Conservation (phyloP, 2,888 invertebrate species). For the Erebia epiphron region DNA sequence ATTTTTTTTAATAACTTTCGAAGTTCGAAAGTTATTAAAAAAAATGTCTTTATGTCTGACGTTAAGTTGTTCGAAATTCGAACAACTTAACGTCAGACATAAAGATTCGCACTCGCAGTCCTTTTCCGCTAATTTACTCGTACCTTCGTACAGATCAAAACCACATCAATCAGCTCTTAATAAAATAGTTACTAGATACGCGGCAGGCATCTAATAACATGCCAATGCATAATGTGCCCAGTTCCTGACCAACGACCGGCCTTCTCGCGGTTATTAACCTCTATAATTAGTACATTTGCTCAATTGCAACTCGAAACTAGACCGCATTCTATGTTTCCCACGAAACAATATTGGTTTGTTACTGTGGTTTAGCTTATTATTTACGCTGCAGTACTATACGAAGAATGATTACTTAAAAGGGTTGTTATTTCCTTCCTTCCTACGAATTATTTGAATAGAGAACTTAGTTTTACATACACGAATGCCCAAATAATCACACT, state of each 20-base stretch:
- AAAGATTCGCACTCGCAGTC: not conserved
- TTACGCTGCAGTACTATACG: not conserved
- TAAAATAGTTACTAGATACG: constrained; percentile 19
- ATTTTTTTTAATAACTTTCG: no score
- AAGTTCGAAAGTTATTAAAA: no score
- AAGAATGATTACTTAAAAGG: not conserved
- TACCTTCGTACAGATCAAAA: not conserved
- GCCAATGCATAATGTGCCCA: constrained; percentile 27
- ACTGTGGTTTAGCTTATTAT: constrained; percentile 29
- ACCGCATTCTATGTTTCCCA: constrained; percentile 40
- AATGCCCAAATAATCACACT: no score
- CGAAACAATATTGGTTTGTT: constrained; percentile 36
- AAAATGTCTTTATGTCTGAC: no score
- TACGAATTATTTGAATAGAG: no score
- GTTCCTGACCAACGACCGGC: constrained; percentile 28
- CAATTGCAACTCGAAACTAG: constrained; percentile 36
- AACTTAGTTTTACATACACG: no score
- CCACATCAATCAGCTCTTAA: constrained; percentile 11
- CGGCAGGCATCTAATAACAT: constrained; percentile 25
- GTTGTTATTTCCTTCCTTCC: not conserved
- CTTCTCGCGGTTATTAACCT: constrained; percentile 39
- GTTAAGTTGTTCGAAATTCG: no score
- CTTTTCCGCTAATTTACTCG: not conserved
- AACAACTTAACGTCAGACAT: not conserved
- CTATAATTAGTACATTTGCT: constrained; percentile 35